Percentiles rank a stretch among this genome's conserved stretches.
phyloP scores from a whole-genome alignment of 2,888 invertebrate species.

The Diaphora mendica region DNA sequence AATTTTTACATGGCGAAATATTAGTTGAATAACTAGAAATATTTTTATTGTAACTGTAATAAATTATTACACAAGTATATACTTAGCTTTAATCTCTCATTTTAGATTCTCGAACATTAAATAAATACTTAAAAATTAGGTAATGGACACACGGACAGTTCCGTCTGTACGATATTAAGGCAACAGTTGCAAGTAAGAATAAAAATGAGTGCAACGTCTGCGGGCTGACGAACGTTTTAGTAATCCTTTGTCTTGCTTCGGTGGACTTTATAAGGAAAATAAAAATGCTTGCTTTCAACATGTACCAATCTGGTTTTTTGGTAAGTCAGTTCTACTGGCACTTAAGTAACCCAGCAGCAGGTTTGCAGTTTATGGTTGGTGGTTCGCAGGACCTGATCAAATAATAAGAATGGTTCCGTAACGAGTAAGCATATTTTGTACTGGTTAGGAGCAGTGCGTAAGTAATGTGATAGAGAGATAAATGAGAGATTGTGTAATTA shows the following conservation, averaged over 20 bases:
- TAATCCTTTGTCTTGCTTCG: constrained; percentile 29
- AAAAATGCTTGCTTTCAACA: constrained; percentile 23
- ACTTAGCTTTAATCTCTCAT: constrained; percentile 28
- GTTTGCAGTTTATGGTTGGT: constrained; percentile 37
- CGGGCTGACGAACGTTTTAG: constrained; percentile 15
- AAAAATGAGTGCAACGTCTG: constrained; percentile 20
- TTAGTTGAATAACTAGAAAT: constrained; percentile 30
- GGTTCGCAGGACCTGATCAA: constrained; percentile 29
- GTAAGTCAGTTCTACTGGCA: constrained; percentile 27
- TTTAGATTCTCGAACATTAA: constrained; percentile 23
- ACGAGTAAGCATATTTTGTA: constrained; percentile 11
- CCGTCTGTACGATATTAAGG: constrained; percentile 27
- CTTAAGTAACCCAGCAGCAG: constrained; percentile 19
- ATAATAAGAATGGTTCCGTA: constrained; percentile 37
- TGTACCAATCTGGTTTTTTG: constrained; percentile 30
- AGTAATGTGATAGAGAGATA: constrained; percentile 34
- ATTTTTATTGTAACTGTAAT: constrained; percentile 29
- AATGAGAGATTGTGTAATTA: constrained; percentile 47
- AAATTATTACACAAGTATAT: constrained; percentile 28
- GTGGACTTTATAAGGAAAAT: constrained; percentile 14
- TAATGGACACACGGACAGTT: constrained; percentile 27
- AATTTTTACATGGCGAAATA: constrained; percentile 45
- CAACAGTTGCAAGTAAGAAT: constrained; percentile 21
- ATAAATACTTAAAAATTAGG: constrained; percentile 30
- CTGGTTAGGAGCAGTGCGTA: constrained; percentile 17